phyloP scores from a whole-genome alignment of 2,113 vertebrate genomes.

The Catharus minimus region DNA sequence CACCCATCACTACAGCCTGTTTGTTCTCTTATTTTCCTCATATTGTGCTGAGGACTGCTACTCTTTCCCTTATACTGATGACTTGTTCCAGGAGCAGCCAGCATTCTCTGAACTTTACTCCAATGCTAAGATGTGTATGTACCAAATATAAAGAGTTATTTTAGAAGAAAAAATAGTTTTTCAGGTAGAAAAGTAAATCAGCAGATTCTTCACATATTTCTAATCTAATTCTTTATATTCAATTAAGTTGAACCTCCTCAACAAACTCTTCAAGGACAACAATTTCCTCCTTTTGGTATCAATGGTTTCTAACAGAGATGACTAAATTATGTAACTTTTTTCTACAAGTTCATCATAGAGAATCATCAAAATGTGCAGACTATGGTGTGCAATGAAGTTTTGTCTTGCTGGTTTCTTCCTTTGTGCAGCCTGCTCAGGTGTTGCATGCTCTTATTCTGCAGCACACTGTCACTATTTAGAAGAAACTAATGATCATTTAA shows the following conservation, averaged over 20 bases:
- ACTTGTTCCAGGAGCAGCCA: neutral
- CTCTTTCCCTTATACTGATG: neutral
- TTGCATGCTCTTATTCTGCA: neutral
- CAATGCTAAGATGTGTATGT: neutral
- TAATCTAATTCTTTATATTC: neutral
- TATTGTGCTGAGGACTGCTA: constrained; percentile 3
- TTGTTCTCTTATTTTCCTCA: constrained; percentile 46
- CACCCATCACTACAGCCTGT: constrained; percentile 24
- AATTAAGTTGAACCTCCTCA: neutral
- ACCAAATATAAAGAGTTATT: neutral
- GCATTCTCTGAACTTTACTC: neutral
- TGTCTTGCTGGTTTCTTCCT: neutral
- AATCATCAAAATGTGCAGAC: neutral
- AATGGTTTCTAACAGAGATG: neutral
- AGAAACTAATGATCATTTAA: neutral
- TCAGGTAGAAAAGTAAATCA: neutral
- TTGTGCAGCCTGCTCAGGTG: neutral
- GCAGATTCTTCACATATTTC: neutral
- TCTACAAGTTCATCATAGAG: neutral
- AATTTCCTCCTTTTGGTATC: neutral
- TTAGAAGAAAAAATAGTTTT: neutral
- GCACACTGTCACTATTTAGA: neutral
- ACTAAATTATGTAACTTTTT: neutral
- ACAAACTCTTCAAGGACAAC: neutral
- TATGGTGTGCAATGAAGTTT: neutral